phyloP scores from a whole-genome alignment of 2,797 vertebrate genomes.

The Arctocebus calabarensis region DNA sequence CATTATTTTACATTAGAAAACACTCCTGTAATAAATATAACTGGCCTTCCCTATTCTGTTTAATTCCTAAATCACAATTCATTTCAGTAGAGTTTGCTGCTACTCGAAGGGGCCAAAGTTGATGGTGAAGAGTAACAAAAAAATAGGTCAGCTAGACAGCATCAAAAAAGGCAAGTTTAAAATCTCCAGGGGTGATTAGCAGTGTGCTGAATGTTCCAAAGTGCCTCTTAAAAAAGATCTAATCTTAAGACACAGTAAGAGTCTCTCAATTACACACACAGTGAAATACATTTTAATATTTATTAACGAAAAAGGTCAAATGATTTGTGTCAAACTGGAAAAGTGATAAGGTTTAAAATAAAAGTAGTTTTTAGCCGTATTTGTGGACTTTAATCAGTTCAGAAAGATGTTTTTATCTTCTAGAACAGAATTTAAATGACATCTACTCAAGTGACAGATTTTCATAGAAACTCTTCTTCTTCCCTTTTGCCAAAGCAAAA shows the following conservation, averaged over 20 bases:
- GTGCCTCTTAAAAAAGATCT: background rate
- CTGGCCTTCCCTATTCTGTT: background rate
- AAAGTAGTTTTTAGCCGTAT: background rate
- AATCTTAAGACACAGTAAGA: background rate
- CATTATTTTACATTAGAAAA: background rate
- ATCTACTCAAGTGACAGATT: background rate
- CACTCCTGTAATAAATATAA: background rate
- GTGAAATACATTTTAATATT: slow-evolving; percentile 43
- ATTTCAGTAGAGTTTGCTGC: slow-evolving; percentile 3
- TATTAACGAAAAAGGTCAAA: slow-evolving; percentile 80
- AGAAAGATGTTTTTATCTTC: background rate
- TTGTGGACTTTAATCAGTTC: background rate
- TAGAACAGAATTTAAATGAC: background rate
- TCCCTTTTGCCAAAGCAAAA: slow-evolving; percentile 27
- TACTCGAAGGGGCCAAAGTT: background rate
- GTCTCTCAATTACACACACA: background rate
- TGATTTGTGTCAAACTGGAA: slow-evolving; percentile 11
- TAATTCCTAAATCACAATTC: background rate
- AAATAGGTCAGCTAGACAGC: background rate
- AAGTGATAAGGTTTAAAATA: background rate
- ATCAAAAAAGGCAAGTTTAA: background rate
- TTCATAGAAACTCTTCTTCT: slow-evolving; percentile 27
- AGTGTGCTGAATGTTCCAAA: background rate
- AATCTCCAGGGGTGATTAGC: background rate
- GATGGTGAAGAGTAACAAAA: background rate